Evolutionary conservation across 1,140 invertebrate genomes (phyloP), one percentile per base, ranked within the genome.

Genomic region (Sitophilus oryzae): DNA sequence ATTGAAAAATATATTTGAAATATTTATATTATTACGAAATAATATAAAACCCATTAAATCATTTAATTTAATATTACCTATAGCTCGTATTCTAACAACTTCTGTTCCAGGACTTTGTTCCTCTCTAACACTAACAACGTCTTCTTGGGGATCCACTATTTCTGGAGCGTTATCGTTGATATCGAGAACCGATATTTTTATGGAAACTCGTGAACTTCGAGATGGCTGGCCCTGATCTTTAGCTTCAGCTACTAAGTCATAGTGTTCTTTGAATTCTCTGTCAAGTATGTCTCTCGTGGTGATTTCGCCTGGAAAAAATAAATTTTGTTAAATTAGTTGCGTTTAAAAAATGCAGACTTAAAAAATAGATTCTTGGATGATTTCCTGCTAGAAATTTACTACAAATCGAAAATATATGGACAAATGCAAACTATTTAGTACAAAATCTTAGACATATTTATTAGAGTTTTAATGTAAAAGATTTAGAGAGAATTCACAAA

Each of bases 101-200:
- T 93, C 89, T 0, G 88, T 85, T 11, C 65, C 67, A 8, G 86
- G 80, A 21, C 88, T 86, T 61, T 92, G 89, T 70, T 93, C 89
- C 73, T 93, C 91, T 36, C 90, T 78, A 8, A 93, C 87, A 62
- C 89, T 89, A 1, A 94, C 83, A 3, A 90, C 83, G 68, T 91
- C 87, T 69, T 91, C 88, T 65, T 87, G 82, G 4, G 89, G 91
- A 71, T 93, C 89, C 22, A 91, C 81, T 50, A 95, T 91, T 71
- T 87, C 82, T 9, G 91, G 91, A 6, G 85, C 79, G 74, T 96
- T 95, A 73, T 96, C 93, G 71, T 96, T 96, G 2, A 91, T 82
- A 70, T 96, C 93, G 11, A 81, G 78, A 2, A 91, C 83, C 52
- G 77, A 75, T 0, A 96, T 80, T 59, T 82, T 77, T 41, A 96